Evolutionary conservation across 2,888 invertebrate genomes (phyloP), one percentile per base, ranked within the genome.

Genomic region (Macaria notata): DNA sequence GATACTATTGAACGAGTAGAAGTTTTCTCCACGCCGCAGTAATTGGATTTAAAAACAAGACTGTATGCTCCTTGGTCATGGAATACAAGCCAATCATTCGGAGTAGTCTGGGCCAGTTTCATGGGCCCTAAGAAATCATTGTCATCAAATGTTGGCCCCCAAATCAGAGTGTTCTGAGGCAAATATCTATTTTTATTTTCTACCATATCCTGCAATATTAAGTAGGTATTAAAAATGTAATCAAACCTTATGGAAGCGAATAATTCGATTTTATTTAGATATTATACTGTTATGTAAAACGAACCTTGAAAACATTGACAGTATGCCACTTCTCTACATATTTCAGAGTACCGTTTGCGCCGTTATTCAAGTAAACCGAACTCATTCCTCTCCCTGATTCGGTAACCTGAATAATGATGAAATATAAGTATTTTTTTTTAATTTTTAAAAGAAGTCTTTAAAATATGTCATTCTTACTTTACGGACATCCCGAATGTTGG

Each of bases 401-500:
- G 9, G 4, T 8, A 9, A 33, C 29, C 55, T 55, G 55, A 46
- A 54, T n/a, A n/a, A n/a, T n/a, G n/a, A n/a, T n/a, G n/a, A n/a
- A n/a, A n/a, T n/a, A n/a, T n/a, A n/a, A n/a, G n/a, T n/a, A n/a
- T n/a, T n/a, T n/a, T n/a, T n/a, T 6, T 7, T 6, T 9, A 62
- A n/a, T n/a, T n/a, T n/a, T n/a, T n/a, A n/a, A n/a, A n/a, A n/a
- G n/a, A n/a, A n/a, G n/a, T n/a, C n/a, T n/a, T n/a, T n/a, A n/a
- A n/a, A n/a, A n/a, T n/a, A n/a, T n/a, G n/a, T n/a, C n/a, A n/a
- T n/a, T n/a, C n/a, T 68, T 69, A 78, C 78, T 59, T 56, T 63
- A 46, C 70, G 62, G 3, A 77, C 62, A 19, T 72, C 69, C 47
- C 56, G 70, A 36, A 78, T 72, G 47, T 63, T 78, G 56, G 72